A percentile compares a stretch with the other conserved stretches of the same genome.
These are phyloP conservation scores for Pandemis cinnamomeana DNA, from an alignment of 2,888 invertebrate species.

Conservation along the genomic window DNA sequence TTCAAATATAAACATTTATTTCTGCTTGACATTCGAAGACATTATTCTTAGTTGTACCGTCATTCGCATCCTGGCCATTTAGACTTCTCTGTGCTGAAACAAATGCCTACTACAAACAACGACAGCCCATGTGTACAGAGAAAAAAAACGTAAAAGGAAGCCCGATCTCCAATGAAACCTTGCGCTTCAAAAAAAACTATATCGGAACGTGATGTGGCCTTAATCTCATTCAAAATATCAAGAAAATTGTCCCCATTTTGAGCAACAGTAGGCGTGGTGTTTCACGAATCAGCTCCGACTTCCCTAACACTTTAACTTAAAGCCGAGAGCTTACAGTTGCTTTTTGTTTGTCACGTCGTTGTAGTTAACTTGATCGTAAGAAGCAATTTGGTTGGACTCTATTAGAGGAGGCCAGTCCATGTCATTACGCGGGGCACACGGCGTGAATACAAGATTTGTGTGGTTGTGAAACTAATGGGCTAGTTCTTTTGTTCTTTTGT, in stretches of 20 bases:
- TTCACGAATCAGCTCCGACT: conserved; percentile 52
- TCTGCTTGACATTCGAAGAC: not conserved
- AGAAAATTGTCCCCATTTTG: conserved; percentile 79
- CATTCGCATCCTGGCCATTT: not conserved
- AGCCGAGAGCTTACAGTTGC: conserved; percentile 38
- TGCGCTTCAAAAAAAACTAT: conserved; percentile 1
- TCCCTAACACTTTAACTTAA: conserved; percentile 39
- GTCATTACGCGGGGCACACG: conserved; percentile 69
- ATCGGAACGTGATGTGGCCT: conserved; percentile 25
- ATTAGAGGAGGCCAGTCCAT: conserved; percentile 61
- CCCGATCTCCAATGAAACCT: not conserved
- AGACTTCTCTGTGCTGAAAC: not conserved
- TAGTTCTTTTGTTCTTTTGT: conserved; percentile 77
- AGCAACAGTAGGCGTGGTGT: conserved; percentile 78
- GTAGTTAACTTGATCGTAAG: conserved; percentile 42
- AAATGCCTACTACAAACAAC: not conserved
- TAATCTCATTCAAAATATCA: conserved; percentile 39
- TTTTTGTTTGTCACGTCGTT: conserved; percentile 33
- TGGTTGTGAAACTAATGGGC: conserved; percentile 73
- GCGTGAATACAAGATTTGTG: conserved; percentile 68
- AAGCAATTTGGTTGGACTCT: conserved; percentile 69
- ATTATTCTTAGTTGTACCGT: not conserved
- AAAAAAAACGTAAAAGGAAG: not conserved
- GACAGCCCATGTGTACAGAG: not conserved
- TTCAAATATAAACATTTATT: no score